Evolutionary conservation across 2,113 vertebrate genomes (phyloP).

Genomic region (Leucopternis melanops): DNA sequence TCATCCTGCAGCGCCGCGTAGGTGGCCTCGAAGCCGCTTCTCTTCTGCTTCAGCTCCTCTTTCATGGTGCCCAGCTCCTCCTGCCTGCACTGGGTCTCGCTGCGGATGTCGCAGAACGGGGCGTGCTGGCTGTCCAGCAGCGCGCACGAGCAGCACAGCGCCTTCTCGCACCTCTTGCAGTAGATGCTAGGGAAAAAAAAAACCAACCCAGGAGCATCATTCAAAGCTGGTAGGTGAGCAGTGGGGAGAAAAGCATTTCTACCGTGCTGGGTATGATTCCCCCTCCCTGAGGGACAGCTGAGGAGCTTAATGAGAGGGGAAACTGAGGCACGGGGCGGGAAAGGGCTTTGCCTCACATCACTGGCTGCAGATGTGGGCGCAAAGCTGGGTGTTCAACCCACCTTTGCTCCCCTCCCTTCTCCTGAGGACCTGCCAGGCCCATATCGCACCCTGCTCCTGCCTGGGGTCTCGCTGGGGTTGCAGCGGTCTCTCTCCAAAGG

Average conservation of each 20-base stretch:
- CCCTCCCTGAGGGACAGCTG: too few species aligned
- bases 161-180: constrained; percentile 40
- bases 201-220: rapidly evolving
- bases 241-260: background rate
- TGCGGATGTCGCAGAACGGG: constrained; percentile 31
- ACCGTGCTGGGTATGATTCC: too few species aligned
- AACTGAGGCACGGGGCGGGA: background rate
- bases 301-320: background rate
- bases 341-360: background rate
- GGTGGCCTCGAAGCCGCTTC: background rate
- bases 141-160: constrained; percentile 52
- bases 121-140: constrained; percentile 57
- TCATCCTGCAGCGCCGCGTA: too few species aligned
- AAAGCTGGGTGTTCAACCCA: background rate
- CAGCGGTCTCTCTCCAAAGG: background rate
- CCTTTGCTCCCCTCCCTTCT: background rate
- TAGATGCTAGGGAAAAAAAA: constrained; percentile 38
- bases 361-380: background rate
- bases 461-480: background rate
- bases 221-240: rapidly evolving
- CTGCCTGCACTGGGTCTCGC: constrained; percentile 36
- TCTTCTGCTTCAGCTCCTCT: background rate
- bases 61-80: constrained; percentile 29
- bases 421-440: background rate
- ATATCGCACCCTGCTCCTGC: background rate